Evolutionary conservation across 2,113 vertebrate species (phyloP), one percentile per base, ranked within the genome.

Genomic region (Nerophis lumbriciformis): DNA sequence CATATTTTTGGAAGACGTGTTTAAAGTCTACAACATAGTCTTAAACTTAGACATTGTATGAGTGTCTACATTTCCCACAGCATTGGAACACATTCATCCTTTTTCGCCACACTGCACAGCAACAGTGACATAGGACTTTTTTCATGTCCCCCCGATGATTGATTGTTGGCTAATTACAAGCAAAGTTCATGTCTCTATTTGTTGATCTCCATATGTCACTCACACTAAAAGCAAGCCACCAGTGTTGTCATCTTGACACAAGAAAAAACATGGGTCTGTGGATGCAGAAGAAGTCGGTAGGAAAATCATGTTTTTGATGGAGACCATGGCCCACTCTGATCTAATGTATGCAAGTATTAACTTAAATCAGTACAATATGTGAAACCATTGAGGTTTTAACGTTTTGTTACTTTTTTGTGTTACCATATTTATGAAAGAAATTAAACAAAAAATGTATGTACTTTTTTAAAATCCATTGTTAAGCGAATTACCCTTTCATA

Each of bases 401-500:
- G 12, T 45, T 45, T 11, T 12, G 9, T 45, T 45, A 4, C 4
- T 45, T 12, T 12, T 45, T 45, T 6, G 11, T 45, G 6, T 45
- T 11, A 45, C 12, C 42, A 45, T 0, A 45, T 12, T 45, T 45
- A 4, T 9, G 42, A 45, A 45, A 11, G 11, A 45, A 45, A 45
- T 9, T 11, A 45, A 45, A 12, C 42, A 45, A 28, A 28, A 28
- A 28, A 45, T 12, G 42, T 45, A 45, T 45, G 4, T 45, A 8
- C 4, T 11, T 45, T 45, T 39, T 45, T 45, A 4, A 19, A 11
- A 45, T 57, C 19, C 19, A 47, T 37, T 4, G 36, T 61, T 35
- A 53, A 38, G 58, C 21, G 44, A 58, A 55, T 67, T 49, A 53
- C 45, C 14, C 1, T 35, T 69, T 58, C 64, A 72, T 72, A 67